Percentiles rank a stretch among this genome's conserved stretches.
Conservation (phyloP, 1,140 invertebrate species). For the Drosophila novamexicana region DNA sequence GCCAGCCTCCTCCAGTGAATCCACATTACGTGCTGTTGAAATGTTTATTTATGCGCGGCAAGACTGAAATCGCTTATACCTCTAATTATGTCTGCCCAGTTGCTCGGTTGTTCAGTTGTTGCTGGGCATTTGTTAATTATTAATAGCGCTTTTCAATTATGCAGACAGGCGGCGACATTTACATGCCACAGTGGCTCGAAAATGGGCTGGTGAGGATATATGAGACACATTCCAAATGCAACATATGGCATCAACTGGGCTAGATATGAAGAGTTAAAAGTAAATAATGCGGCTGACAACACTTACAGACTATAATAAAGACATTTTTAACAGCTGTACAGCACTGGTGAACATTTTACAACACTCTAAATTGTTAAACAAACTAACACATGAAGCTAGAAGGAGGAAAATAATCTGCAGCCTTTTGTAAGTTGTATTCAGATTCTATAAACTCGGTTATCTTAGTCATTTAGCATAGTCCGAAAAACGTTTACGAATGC, state of each 20-base stretch:
- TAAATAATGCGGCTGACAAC: background rate
- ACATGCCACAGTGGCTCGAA: slow-evolving; percentile 51
- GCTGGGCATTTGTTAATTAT: slow-evolving; percentile 59
- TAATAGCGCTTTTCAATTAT: slow-evolving; percentile 80
- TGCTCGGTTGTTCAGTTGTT: slow-evolving; percentile 10
- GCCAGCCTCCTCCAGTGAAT: slow-evolving; percentile 3
- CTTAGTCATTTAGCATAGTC: too few species aligned
- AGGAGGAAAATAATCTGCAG: too few species aligned
- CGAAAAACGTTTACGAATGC: too few species aligned
- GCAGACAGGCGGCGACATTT: slow-evolving; percentile 72
- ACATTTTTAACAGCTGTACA: too few species aligned
- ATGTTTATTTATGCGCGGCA: slow-evolving; percentile 60
- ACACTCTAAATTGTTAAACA: too few species aligned
- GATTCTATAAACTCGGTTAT: too few species aligned
- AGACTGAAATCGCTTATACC: slow-evolving; percentile 40
- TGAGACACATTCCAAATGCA: background rate
- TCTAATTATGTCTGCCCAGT: slow-evolving; percentile 57
- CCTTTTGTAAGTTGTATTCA: too few species aligned
- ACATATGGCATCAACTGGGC: background rate
- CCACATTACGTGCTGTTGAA: slow-evolving; percentile 27
- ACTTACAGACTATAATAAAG: background rate
- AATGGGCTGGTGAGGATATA: too few species aligned
- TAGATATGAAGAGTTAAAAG: too few species aligned
- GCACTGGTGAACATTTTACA: too few species aligned
- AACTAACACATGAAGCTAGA: too few species aligned